Evolutionary conservation across 1,140 invertebrate genomes (phyloP), one percentile per base, ranked within the genome.

Genomic region (Lordiphosa stackelbergi): DNA sequence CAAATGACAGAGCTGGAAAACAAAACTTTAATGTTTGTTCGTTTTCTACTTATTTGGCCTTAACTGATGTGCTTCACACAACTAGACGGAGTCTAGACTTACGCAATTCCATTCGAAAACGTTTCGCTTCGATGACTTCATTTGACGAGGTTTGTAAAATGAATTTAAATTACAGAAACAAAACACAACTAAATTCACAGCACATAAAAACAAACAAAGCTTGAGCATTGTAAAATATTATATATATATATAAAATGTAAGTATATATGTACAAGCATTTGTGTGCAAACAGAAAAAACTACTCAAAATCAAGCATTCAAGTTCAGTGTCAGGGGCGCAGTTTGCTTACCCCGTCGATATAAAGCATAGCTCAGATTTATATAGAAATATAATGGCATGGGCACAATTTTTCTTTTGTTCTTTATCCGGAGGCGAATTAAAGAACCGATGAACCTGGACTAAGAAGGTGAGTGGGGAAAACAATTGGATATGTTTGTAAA

Each of bases 281-380:
- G 35, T 16, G 48, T 22, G 36, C 45, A 52, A 41, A 66, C 52
- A 16, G 16, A 16, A 56, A 49, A 69, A 60, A 65, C 12, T 46
- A 55, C 31, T 34, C 56, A 38, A 74, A 69, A 60, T 59, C 60
- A 57, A 58, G 36, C 38, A 35, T 56, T 58, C 69, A 78, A 78
- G 69, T 78, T 78, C 69, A 78, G 49, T 62, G 73, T 73, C 73
- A 78, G 73, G 65, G 73, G 8, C 62, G 4, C 2, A 28, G 5
- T 16, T 4, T 42, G 43, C 43, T 37, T 22, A 34, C 40, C 40
- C 5, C 13, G 4, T 16, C 24, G 6, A 6, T 5, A 28, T 31
- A 46, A 46, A 28, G 6, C 43, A 28, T 31, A 24, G 10, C 43
- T 19, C 5, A 28, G 7, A 5, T 28, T 10, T 24, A n/a, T 45